Evolutionary conservation across 2,888 invertebrate species (phyloP).

Genomic region (Eupithecia tripunctaria): DNA sequence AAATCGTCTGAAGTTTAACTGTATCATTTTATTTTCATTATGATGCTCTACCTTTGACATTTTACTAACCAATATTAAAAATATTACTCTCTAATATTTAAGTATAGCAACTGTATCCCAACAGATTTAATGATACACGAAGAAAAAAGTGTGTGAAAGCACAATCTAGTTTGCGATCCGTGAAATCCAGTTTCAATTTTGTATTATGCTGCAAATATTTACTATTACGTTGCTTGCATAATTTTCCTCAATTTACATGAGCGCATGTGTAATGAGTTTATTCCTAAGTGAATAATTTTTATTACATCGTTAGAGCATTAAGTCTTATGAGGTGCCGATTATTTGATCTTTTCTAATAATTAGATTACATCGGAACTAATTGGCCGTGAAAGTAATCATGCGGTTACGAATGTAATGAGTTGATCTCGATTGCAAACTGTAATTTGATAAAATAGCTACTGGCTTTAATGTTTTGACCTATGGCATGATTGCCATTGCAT

Average conservation of each 20-base stretch:
- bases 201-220: slow-evolving; percentile 27
- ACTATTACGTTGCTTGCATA: slow-evolving; percentile 33
- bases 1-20: background rate
- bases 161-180: background rate
- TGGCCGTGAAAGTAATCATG: slow-evolving; percentile 23
- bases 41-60: background rate
- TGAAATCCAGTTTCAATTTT: slow-evolving; percentile 23
- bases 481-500: background rate
- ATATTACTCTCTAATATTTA: background rate
- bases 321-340: slow-evolving; percentile 19
- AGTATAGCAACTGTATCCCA: too few relatives aligned
- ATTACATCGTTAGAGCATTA: slow-evolving; percentile 14
- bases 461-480: slow-evolving; percentile 1
- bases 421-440: background rate
- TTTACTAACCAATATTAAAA: background rate
- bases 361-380: slow-evolving; percentile 15
- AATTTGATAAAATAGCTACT: background rate
- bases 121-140: background rate
- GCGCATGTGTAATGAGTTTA: background rate
- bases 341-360: slow-evolving; percentile 4
- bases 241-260: slow-evolving; percentile 25
- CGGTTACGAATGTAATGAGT: background rate
- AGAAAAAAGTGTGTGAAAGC: background rate
- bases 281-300: slow-evolving; percentile 1
- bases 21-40: too few relatives aligned